Base-by-base conservation (phyloP, 2,888 invertebrate genomes). In the Cryptocephalus primarius region DNA sequence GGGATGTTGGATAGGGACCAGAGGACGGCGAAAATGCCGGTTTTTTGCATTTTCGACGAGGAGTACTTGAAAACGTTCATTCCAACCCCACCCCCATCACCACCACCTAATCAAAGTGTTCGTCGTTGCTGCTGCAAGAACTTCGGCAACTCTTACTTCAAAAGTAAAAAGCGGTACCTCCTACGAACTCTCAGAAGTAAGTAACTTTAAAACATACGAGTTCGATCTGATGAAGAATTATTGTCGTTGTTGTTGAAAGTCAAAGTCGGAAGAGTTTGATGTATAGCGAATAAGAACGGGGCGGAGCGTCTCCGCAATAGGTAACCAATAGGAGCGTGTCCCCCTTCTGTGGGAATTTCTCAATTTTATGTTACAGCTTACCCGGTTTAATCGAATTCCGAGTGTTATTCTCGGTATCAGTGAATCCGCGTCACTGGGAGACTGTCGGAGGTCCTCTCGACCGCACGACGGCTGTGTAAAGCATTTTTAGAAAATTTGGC, bases 1-100 rank as follows among this genome's bases (percentile, higher is more conserved):
- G 68, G 69, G 39, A 69, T 69, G 67, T 55, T 69, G 44, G 66
- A 68, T 45, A 60, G 69, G 34, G 69, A 69, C 50, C 64, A 64
- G 55, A 63, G 69, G 51, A 69, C 69, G 33, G 65, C 66, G 14
- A 67, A 66, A 51, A 44, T 53, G 39, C 49, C 49, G 40, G 49
- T n/a, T 40, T 31, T 40, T 6, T 6, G 22, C 22, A 22, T 22
- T 22, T 22, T 22, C 22, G 22, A 22, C 22, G 22, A 22, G 22
- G 22, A 6, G 6, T 4, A 22, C 6, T 22, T 22, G 22, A 22
- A 22, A 22, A 22, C 22, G 3, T 22, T 6, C 22, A 2, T 6
- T 22, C 6, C 22, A 6, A 2, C 22, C 2, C 6, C 22, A 6
- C 22, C 22, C 2, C 22, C 22, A 6, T 22, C 22, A 6, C 22